Evolutionary conservation across 1,140 invertebrate genomes (phyloP).

Genomic region (Bombus superbus): DNA sequence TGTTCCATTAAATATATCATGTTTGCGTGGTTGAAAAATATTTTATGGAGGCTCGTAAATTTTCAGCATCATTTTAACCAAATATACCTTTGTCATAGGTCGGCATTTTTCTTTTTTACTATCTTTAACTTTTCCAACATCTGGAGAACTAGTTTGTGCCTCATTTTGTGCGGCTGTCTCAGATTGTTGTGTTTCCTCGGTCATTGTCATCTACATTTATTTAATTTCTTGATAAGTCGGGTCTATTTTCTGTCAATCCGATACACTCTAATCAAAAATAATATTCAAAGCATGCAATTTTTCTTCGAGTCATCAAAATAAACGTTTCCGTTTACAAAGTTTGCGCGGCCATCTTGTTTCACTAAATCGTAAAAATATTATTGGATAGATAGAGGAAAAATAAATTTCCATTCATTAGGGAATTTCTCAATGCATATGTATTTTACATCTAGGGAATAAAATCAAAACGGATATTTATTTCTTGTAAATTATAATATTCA

Average conservation of each 20-base stretch:
- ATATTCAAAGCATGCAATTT: constrained; percentile 54
- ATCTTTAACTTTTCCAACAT: constrained; percentile 74
- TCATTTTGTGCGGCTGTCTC: constrained; percentile 72
- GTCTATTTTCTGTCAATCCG: background rate
- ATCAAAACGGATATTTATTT: background rate
- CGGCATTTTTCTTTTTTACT: constrained; percentile 81
- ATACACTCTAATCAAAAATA: constrained; percentile 25
- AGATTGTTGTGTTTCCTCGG: constrained; percentile 74
- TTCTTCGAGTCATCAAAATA: constrained; percentile 41
- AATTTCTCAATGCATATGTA: background rate
- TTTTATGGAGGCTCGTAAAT: constrained; percentile 2
- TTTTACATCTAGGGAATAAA: constrained; percentile 26
- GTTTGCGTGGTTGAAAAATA: background rate
- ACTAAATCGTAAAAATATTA: constrained; percentile 21
- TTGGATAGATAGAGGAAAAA: background rate
- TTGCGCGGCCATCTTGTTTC: constrained; percentile 56
- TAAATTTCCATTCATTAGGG: constrained; percentile 7
- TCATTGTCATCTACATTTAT: constrained; percentile 71
- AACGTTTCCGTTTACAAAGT: constrained; percentile 48
- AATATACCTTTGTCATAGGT: constrained; percentile 79
- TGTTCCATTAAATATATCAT: background rate
- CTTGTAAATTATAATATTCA: background rate
- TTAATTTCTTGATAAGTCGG: constrained; percentile 41
- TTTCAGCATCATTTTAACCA: constrained; percentile 8
- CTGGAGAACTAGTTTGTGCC: constrained; percentile 66